Percentiles rank a stretch among this genome's conserved stretches.
phyloP scores from a whole-genome alignment of 2,888 invertebrate genomes.

The Microplitis manilae region DNA sequence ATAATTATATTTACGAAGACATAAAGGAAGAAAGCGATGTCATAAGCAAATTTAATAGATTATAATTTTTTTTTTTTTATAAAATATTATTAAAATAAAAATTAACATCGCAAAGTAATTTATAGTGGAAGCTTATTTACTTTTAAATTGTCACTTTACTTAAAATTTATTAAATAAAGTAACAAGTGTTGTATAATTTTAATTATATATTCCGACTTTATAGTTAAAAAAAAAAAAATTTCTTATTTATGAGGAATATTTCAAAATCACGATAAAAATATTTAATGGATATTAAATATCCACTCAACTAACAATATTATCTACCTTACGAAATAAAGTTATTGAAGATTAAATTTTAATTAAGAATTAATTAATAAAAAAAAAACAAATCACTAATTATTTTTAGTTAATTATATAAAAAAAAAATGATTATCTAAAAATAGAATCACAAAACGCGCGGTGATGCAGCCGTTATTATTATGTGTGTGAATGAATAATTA shows the following conservation, averaged over 20 bases:
- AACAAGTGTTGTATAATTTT: background rate
- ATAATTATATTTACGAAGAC: slow-evolving; percentile 29
- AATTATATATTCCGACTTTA: background rate
- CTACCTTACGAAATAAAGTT: background rate
- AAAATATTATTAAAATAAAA: background rate
- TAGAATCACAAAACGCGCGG: slow-evolving; percentile 62
- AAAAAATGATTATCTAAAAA: slow-evolving; percentile 50
- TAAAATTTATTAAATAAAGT: background rate
- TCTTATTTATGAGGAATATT: background rate
- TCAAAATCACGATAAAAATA: background rate
- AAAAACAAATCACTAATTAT: background rate
- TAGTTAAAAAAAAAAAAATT: background rate
- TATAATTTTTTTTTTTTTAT: background rate
- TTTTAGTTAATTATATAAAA: slow-evolving; percentile 38
- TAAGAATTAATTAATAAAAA: slow-evolving; percentile 11
- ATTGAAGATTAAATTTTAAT: slow-evolving; percentile 8
- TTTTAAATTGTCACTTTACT: background rate
- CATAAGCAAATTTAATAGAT: slow-evolving; percentile 47
- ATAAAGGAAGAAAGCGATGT: slow-evolving; percentile 51
- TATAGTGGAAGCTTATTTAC: slow-evolving; percentile 26
- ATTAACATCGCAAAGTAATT: slow-evolving; percentile 10
- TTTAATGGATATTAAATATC: background rate
- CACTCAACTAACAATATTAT: background rate
- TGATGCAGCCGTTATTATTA: slow-evolving; percentile 50
- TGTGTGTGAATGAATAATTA: background rate